phyloP scores from a whole-genome alignment of 1,140 invertebrate genomes.

The Augochlora pura region DNA sequence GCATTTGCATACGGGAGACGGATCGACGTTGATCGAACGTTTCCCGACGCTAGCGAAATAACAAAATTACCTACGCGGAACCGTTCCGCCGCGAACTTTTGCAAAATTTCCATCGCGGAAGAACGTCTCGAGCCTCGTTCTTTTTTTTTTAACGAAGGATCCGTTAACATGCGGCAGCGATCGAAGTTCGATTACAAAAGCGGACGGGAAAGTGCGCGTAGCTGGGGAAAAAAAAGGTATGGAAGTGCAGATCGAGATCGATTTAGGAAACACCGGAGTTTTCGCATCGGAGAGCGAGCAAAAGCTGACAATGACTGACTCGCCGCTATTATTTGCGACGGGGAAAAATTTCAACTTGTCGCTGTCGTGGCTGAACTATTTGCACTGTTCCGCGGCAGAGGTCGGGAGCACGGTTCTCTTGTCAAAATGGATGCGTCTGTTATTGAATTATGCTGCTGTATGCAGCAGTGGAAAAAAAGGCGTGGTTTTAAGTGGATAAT shows the following conservation, averaged over 20 bases:
- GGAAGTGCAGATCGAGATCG: neutral
- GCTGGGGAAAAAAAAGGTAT: neutral
- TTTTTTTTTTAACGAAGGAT: too few relatives aligned
- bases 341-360: neutral
- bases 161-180: too few relatives aligned
- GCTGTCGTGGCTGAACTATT: too few relatives aligned
- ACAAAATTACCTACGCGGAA: neutral
- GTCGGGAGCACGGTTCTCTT: too few relatives aligned
- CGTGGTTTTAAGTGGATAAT: too few relatives aligned
- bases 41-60: slow-evolving; percentile 6
- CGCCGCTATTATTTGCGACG: neutral
- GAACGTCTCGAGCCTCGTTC: neutral
- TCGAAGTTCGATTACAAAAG: neutral
- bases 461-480: too few relatives aligned
- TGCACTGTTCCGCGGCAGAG: too few relatives aligned
- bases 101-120: neutral
- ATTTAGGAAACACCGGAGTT: slow-evolving; percentile 12
- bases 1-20: slow-evolving; percentile 4
- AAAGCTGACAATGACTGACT: slow-evolving; percentile 1
- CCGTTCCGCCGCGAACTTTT: neutral
- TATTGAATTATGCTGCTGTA: too few relatives aligned
- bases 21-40: slow-evolving; percentile 20
- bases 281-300: slow-evolving; percentile 1
- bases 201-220: slow-evolving; percentile 4
- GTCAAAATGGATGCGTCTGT: too few relatives aligned